Evolutionary conservation across 2,113 vertebrate genomes (phyloP), one percentile per base, ranked within the genome.

Genomic region (Odocoileus hemionus): DNA sequence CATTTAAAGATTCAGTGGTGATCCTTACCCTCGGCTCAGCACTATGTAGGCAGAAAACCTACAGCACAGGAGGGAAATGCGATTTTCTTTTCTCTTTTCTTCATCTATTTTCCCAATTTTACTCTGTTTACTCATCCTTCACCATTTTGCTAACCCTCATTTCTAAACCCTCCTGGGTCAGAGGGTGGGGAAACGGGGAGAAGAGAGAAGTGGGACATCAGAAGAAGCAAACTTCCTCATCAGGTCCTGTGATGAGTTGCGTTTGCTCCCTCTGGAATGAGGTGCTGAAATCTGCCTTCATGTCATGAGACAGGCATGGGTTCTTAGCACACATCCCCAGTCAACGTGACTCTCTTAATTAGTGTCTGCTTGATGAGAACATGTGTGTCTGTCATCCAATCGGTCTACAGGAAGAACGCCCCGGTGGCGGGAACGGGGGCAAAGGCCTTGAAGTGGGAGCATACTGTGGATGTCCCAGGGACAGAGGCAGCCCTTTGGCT

Each of bases 381-480:
- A 23, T 11, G 50, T 15, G 14, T 7, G 1, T 76, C 28, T 36
- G 26, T 21, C n/a, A 1, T 52, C 45, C 7, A 5, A 21, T 45
- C 61, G 64, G n/a, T 54, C 67, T 14, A n/a, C 15, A 57, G 6
- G 0, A 33, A 43, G 10, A 28, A 70, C 5, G 36, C 64, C 39
- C 23, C 6, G 9, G 26, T 7, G 2, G 0, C 55, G 47, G 50
- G 60, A 55, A 54, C 1, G 11, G 82, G 28, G 39, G 57, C 23
- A 58, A 89, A 70, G 25, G 39, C 26, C 61, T n/a, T 60, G n/a
- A 67, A 19, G 8, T 3, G 11, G 74, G 78, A 7, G 5, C 39
- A 1, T 0, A 17, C 5, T 79, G 36, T 17, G 9, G 23, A 3
- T 1, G 5, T 21, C 30, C 39, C 28, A 45, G 19, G 11, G 19